These are phyloP conservation scores for Muschampia plurimacula DNA, from an alignment of 2,888 invertebrate species.

Conservation along the genomic window DNA sequence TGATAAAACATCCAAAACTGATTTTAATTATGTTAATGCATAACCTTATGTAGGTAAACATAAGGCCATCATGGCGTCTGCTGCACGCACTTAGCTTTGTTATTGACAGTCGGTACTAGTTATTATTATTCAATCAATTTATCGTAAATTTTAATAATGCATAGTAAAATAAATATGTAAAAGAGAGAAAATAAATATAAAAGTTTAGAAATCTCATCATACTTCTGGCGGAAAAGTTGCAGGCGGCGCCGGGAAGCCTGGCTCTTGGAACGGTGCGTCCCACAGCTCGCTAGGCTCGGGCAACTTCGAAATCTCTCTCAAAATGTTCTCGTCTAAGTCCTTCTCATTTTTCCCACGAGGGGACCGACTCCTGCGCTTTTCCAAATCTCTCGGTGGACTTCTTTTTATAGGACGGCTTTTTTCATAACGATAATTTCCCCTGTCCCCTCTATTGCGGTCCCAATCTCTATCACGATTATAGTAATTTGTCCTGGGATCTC, in stretches of 20 bases:
- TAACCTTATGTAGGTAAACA: background rate
- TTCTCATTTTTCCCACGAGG: constrained; percentile 68
- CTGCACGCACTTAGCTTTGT: background rate
- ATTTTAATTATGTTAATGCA: too few species aligned
- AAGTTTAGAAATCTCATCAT: constrained; percentile 25
- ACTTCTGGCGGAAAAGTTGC: constrained; percentile 60
- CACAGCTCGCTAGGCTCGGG: constrained; percentile 78
- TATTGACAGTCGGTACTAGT: background rate
- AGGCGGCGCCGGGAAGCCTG: constrained; percentile 51
- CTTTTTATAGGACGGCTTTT: constrained; percentile 55
- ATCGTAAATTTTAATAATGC: background rate
- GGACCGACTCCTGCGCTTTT: constrained; percentile 65
- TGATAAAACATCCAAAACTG: too few species aligned
- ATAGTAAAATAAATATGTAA: background rate
- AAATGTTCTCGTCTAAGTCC: constrained; percentile 74
- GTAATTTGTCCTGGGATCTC: constrained; percentile 47
- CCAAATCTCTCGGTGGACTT: constrained; percentile 55
- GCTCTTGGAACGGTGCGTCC: constrained; percentile 73
- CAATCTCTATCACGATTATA: constrained; percentile 52
- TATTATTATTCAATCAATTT: too few species aligned
- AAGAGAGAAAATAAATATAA: background rate
- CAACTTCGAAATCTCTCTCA: constrained; percentile 74
- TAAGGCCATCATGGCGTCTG: background rate
- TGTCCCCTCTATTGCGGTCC: constrained; percentile 55
- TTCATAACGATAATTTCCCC: constrained; percentile 50